Evolutionary conservation across 2,113 vertebrate species (phyloP), one percentile per base, ranked within the genome.

Genomic region (Hippopotamus amphibius): DNA sequence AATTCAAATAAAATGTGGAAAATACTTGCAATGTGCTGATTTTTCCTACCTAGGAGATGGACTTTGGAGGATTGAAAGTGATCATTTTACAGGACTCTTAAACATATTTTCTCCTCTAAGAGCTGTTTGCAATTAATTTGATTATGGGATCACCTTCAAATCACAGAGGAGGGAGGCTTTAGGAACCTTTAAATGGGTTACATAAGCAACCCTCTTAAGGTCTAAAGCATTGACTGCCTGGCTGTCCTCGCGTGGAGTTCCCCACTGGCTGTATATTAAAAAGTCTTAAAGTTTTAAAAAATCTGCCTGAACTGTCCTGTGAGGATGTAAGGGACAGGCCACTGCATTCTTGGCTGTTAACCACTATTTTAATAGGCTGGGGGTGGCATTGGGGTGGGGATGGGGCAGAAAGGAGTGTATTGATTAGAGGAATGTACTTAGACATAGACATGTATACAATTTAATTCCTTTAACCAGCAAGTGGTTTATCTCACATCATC

Each of bases 391-490:
- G 8, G 30, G 4, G 17, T 28, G 5, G 43, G 53, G n/a, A 15
- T 33, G 16, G 41, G 30, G 63, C 8, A 50, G 84, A 89, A 79
- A 94, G 41, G 66, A 85, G n/a, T 26, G 74, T 84, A 57, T 15
- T 61, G 95, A 92, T 48, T 55, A 84, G 43, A 88, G 46, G 74
- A 96, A 96, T 65, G 17, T 80, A 85, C 37, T 91, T 71, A 63
- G 63, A 96, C 57, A 68, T 71, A 63, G 63, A 96, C 57, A 68
- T 37, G 43, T 48, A 90, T 88, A 77, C 46, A 84, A 83, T 41
- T 90, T 76, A 72, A 87, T 14, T 61, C 71, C 69, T 76, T 82
- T 94, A 55, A 72, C 26, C 22, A 91, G 41, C 37, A 96, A 92
- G 11, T 66, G 33, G 30, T 91, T 90, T 97, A 13, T 69, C 28